Evolutionary conservation across 2,797 vertebrate species (phyloP).

Genomic region (Balearica regulorum): DNA sequence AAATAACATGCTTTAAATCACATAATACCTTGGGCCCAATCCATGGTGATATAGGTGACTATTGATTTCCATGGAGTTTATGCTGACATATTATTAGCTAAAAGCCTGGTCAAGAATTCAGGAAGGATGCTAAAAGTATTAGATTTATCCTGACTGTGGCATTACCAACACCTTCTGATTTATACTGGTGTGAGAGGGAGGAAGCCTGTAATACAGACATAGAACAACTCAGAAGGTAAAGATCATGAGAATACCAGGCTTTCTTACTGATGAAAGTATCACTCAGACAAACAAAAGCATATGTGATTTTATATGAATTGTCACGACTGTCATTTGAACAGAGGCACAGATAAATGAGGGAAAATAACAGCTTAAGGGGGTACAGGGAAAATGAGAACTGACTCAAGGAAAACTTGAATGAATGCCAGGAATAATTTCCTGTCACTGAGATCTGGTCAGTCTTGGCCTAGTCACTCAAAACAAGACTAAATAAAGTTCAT

Average conservation of each 20-base stretch:
- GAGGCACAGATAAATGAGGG: neutral
- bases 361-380: neutral
- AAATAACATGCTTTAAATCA: constrained; percentile 31
- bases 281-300: neutral
- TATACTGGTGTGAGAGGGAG: neutral
- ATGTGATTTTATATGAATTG: neutral
- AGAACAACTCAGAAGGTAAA: neutral
- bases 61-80: neutral
- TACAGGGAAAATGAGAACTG: neutral
- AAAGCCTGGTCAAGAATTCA: constrained; percentile 21
- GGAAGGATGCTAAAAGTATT: neutral
- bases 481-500: neutral
- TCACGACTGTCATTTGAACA: neutral
- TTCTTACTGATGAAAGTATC: neutral
- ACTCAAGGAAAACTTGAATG: neutral
- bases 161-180: neutral
- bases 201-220: neutral
- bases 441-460: neutral
- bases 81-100: constrained; percentile 27
- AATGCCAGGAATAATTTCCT: neutral
- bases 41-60: neutral
- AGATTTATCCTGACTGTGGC: neutral
- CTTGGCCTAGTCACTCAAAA: neutral
- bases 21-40: neutral
- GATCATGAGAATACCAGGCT: neutral